These are phyloP conservation scores for Gnathonemus echidnorhynchus DNA, from an alignment of 2,113 vertebrate species.

Conservation along the genomic window DNA sequence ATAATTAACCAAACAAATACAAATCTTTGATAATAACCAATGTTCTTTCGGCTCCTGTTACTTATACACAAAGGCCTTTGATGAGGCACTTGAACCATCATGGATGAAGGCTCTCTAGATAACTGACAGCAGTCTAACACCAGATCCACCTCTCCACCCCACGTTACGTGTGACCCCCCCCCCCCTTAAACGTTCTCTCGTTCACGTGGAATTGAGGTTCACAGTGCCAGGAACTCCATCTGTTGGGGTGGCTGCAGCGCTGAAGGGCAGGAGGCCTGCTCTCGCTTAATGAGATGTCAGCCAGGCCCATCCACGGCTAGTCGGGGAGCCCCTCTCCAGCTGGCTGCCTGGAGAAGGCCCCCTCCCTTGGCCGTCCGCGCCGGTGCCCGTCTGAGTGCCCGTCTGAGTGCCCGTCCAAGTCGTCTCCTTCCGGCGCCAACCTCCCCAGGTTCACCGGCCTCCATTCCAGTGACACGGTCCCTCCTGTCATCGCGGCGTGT, in stretches of 20 bases:
- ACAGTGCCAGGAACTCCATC: background rate
- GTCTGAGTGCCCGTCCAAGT: background rate
- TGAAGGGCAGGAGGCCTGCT: background rate
- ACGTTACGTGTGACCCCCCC: background rate
- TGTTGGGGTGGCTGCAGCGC: background rate
- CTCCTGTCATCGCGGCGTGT: background rate
- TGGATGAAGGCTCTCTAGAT: background rate
- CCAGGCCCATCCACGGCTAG: background rate
- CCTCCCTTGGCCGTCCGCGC: background rate
- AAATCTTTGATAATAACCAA: background rate
- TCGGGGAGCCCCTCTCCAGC: background rate
- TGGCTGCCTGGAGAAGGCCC: background rate
- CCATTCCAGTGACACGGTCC: background rate
- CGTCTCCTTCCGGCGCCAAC: background rate
- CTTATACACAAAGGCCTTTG: background rate
- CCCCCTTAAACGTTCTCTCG: background rate
- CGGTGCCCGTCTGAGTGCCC: background rate
- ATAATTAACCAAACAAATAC: background rate
- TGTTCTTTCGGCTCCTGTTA: background rate
- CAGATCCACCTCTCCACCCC: background rate
- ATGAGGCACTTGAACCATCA: background rate
- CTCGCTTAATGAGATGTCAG: background rate
- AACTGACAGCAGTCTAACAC: background rate
- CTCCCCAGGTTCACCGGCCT: background rate
- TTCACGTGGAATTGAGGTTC: background rate